These are phyloP conservation scores for Lepilemur septentrionalis DNA, from an alignment of 2,797 vertebrate species.

Conservation along the genomic window DNA sequence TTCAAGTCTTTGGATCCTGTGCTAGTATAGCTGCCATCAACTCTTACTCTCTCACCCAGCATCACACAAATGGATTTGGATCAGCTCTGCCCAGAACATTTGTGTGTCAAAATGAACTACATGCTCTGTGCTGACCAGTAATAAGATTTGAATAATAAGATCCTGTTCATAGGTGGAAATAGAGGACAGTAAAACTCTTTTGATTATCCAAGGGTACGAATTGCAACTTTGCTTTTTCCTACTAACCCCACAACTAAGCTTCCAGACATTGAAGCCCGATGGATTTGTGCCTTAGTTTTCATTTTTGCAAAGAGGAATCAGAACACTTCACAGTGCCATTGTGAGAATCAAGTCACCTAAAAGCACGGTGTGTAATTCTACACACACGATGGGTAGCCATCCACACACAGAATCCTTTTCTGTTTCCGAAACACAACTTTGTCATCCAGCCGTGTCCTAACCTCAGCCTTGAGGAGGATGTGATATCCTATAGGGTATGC, in stretches of 20 bases:
- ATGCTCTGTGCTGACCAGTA: neutral
- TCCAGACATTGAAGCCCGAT: neutral
- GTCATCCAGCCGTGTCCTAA: slow-evolving; percentile 43
- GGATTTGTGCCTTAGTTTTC: neutral
- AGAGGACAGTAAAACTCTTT: neutral
- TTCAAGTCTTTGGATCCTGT: neutral
- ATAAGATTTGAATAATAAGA: neutral
- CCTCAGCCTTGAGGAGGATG: slow-evolving; percentile 23
- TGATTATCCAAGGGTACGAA: neutral
- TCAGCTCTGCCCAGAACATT: neutral
- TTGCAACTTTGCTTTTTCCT: neutral
- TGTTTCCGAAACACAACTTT: neutral
- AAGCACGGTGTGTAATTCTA: neutral
- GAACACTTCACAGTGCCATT: too few species aligned
- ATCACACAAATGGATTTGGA: neutral
- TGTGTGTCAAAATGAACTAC: neutral
- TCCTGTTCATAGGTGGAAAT: neutral
- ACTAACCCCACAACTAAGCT: neutral
- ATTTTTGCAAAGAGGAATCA: neutral
- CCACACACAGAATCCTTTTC: neutral
- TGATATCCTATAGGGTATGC: neutral
- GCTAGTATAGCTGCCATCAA: neutral
- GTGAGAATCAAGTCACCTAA: neutral
- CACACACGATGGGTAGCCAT: neutral
- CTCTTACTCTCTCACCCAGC: neutral